Evolutionary conservation across 2,888 invertebrate species (phyloP).

Genomic region (Heliconius ethilla): DNA sequence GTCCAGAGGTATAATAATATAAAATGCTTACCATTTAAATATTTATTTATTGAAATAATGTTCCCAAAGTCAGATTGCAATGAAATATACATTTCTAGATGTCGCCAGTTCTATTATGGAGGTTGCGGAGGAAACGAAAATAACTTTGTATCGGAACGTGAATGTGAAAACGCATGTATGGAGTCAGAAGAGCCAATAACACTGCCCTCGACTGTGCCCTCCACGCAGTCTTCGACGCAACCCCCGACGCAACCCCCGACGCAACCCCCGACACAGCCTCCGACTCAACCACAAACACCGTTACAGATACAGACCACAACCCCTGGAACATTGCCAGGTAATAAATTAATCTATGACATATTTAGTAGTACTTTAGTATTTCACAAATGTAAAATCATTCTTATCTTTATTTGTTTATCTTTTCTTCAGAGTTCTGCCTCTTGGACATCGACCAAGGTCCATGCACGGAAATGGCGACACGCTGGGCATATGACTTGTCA

Average conservation of each 20-base stretch:
- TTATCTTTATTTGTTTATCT: slow-evolving; percentile 3
- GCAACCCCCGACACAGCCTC: slow-evolving; percentile 40
- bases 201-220: slow-evolving; percentile 29
- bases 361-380: not conserved
- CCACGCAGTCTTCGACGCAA: slow-evolving; percentile 13
- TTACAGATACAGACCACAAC: not conserved
- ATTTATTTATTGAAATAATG: not conserved
- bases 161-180: slow-evolving; percentile 85
- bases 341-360: not conserved
- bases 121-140: slow-evolving; percentile 95
- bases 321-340: not conserved
- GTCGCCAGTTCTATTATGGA: slow-evolving; percentile 92
- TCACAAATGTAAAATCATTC: not conserved
- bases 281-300: not conserved
- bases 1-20: slow-evolving; percentile 68
- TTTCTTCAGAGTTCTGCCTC: slow-evolving; percentile 85
- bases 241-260: slow-evolving; percentile 20
- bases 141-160: slow-evolving; percentile 86
- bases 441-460: slow-evolving; percentile 85
- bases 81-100: slow-evolving; percentile 61
- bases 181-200: slow-evolving; percentile 59
- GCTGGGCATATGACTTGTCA: slow-evolving; percentile 87
- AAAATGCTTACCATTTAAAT: not conserved
- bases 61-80: not conserved
- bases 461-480: slow-evolving; percentile 81